Evolutionary conservation across 2,797 vertebrate species (phyloP).

Genomic region (Sebastes baramenuke): DNA sequence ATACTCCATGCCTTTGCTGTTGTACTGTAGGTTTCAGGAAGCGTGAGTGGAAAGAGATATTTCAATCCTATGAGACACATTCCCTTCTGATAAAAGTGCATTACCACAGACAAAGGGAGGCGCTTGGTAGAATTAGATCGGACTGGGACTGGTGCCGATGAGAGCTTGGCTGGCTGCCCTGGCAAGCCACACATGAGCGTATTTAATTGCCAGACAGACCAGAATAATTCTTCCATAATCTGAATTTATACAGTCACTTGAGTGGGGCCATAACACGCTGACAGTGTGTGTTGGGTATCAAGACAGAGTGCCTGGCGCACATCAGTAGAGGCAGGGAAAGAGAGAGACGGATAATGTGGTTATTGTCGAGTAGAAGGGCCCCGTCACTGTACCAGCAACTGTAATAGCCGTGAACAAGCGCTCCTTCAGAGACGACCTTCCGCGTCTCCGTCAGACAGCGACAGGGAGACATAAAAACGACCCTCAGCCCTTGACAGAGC

Average conservation of each 20-base stretch:
- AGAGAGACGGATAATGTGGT: conserved; percentile 62
- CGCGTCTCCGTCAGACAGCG: conserved; percentile 46
- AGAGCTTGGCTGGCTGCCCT: conserved; percentile 89
- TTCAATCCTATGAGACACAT: conserved; percentile 78
- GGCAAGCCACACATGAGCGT: conserved; percentile 90
- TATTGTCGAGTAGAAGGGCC: conserved; percentile 63
- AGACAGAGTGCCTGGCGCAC: conserved; percentile 64
- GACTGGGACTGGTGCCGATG: conserved; percentile 87
- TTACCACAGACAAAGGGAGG: conserved; percentile 84
- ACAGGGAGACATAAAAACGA: conserved; percentile 58
- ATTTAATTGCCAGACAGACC: conserved; percentile 92
- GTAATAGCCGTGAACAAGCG: conserved; percentile 63
- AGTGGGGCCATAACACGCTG: conserved; percentile 70
- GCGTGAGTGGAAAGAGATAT: conserved; percentile 64
- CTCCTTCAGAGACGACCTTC: conserved; percentile 60
- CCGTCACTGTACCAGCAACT: conserved; percentile 61
- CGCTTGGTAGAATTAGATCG: conserved; percentile 86
- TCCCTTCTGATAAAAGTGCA: conserved; percentile 84
- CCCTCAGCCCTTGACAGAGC: conserved; percentile 63
- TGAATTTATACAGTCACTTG: conserved; percentile 79
- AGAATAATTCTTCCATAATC: conserved; percentile 90
- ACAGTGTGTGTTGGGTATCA: conserved; percentile 72
- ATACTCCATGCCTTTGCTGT: conserved; percentile 34
- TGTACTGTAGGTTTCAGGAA: conserved; percentile 48
- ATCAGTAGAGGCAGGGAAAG: conserved; percentile 47